Evolutionary conservation across 2,888 invertebrate species (phyloP), one percentile per base, ranked within the genome.

Genomic region (Limenitis camilla): DNA sequence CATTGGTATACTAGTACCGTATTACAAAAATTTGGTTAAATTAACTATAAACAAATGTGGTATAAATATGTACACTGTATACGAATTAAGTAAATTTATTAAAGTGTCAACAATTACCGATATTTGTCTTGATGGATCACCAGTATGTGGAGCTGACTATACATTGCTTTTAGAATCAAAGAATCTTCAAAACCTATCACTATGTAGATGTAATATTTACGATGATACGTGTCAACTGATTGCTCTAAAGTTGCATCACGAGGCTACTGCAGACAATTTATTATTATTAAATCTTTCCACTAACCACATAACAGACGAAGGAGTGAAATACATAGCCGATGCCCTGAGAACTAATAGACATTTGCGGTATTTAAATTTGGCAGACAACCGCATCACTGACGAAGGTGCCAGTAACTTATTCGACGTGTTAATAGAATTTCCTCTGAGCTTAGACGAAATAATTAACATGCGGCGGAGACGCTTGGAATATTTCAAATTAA

Each of bases 331-430:
- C 60, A 60, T 80, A 31, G 69, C 66, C 32, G 63, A 63, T 57
- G 71, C 72, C 58, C 61, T 81, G 32, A 70, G 74, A 64, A 71
- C 56, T 51, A 82, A 82, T 68, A 74, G 80, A 60, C 63, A 62
- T 62, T 72, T 83, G 67, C 66, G 74, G 55, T 78, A 76, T 69
- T 72, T 81, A 49, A 81, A 78, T 66, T 56, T 80, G 53, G 68
- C 80, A 2, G 72, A 68, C 53, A 81, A 82, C 64, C 69, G 54
- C 52, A 73, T 81, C 10, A 52, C 60, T 36, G 78, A 79, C 49
- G 63, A 61, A 6, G 81, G 80, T 9, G 76, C 73, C 5, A 41
- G 56, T 11, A 53, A 56, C 49, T 69, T 81, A 56, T 64, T 81
- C 5, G 55, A 65, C 10, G 49, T 60, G n/a, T 62, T 80, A 49